phyloP scores from a whole-genome alignment of 1,140 invertebrate genomes.

The Tetramorium parvispinum region DNA sequence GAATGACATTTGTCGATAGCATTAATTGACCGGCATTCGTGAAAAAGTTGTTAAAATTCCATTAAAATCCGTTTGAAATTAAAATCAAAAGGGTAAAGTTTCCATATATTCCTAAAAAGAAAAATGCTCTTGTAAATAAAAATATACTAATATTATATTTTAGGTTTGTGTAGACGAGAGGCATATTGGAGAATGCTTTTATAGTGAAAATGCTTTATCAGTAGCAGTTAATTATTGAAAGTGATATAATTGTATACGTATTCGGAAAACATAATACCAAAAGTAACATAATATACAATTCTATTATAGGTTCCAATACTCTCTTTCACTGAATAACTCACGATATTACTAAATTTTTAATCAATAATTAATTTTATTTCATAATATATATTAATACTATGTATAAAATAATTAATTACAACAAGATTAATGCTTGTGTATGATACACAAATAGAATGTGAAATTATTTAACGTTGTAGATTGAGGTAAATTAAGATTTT shows the following conservation, averaged over 20 bases:
- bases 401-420: constrained; percentile 5
- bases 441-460: background rate
- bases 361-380: constrained; percentile 14
- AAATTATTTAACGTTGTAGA: background rate
- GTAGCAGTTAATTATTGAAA: background rate
- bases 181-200: background rate
- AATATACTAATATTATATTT: constrained; percentile 17
- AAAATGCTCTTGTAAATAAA: background rate
- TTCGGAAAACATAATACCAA: background rate
- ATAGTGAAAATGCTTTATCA: background rate
- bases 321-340: background rate
- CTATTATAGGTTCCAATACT: background rate
- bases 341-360: background rate
- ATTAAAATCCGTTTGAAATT: background rate
- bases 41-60: constrained; percentile 27
- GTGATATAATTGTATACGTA: background rate
- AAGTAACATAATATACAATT: background rate
- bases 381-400: background rate
- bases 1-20: constrained; percentile 3
- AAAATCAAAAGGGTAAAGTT: background rate
- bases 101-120: background rate
- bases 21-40: constrained; percentile 9
- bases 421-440: background rate
- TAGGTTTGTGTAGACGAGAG: background rate
- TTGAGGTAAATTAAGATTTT: background rate